A percentile compares a stretch with the other conserved stretches of the same genome.
Evolutionary conservation across 2,113 vertebrate genomes (phyloP).

Genomic region (Dipodomys merriami): DNA sequence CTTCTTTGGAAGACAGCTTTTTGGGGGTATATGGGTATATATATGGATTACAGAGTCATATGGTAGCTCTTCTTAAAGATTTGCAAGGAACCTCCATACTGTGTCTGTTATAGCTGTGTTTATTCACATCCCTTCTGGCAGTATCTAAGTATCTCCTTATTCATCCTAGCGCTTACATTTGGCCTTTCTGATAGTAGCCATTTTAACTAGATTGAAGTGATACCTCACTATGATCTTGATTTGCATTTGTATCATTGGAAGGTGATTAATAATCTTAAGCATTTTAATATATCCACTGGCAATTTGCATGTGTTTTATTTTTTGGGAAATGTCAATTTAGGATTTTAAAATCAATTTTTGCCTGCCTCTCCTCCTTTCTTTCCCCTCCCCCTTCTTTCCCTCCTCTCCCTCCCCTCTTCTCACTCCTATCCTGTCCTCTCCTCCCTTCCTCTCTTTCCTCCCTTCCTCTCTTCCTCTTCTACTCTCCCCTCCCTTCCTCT

Average conservation of each 20-base stretch:
- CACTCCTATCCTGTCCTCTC: no score
- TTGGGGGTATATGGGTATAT: no score
- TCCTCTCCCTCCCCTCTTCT: no score
- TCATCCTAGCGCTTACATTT: background rate
- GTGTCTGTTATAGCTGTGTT: background rate
- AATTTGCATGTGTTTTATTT: background rate
- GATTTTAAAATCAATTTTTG: background rate
- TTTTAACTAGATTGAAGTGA: background rate
- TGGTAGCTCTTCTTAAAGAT: background rate
- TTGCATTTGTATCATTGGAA: background rate
- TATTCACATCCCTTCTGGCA: background rate
- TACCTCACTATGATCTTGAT: background rate
- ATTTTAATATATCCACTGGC: background rate
- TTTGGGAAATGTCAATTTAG: background rate
- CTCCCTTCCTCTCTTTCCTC: no score
- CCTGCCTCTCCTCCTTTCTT: no score
- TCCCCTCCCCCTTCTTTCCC: no score
- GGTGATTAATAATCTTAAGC: no score
- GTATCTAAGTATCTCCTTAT: background rate
- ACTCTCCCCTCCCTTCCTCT: no score
- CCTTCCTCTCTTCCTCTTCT: no score
- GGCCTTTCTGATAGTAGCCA: background rate
- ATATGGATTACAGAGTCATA: conserved; percentile 14
- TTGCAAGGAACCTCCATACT: conserved; percentile 1
- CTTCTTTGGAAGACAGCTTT: background rate